Percentiles rank a stretch among this genome's conserved stretches.
phyloP scores from a whole-genome alignment of 2,888 invertebrate genomes.

The Amphiduros pacificus region DNA sequence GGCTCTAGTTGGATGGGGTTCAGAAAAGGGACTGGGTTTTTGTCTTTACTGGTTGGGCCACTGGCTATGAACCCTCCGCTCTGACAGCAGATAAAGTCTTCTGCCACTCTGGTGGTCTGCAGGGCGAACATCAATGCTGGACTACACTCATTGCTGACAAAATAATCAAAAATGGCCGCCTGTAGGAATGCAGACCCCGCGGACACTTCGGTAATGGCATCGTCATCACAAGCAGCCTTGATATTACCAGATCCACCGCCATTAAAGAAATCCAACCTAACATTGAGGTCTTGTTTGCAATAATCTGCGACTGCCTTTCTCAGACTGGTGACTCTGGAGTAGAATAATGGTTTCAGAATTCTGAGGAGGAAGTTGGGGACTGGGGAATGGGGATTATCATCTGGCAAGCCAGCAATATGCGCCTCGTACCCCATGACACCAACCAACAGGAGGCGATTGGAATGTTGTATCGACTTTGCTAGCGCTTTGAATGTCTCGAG shows the following conservation, averaged over 20 bases:
- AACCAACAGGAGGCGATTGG: not conserved
- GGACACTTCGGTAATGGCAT: slow-evolving; percentile 4
- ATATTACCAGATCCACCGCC: slow-evolving; percentile 11
- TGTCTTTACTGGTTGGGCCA: not conserved
- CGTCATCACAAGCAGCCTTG: not conserved
- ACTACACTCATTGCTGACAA: not conserved
- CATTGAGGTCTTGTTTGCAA: not conserved
- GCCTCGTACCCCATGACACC: slow-evolving; percentile 16
- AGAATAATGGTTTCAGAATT: not conserved
- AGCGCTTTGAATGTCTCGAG: not conserved
- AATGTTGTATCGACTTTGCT: not conserved
- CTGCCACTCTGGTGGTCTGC: slow-evolving; percentile 1
- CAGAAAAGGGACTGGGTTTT: slow-evolving; percentile 1
- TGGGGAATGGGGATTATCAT: not conserved
- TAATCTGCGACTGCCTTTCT: not conserved
- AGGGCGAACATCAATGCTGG: slow-evolving; percentile 5
- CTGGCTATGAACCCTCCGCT: slow-evolving; percentile 17
- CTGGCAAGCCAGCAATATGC: slow-evolving; percentile 12
- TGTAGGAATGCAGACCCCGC: slow-evolving; percentile 14
- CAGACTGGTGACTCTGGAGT: not conserved
- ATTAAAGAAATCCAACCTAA: slow-evolving; percentile 8
- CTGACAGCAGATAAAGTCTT: slow-evolving; percentile 4
- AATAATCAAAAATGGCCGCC: slow-evolving; percentile 10
- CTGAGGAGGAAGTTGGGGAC: not conserved
- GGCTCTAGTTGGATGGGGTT: not conserved